Percentiles rank a stretch among this genome's conserved stretches.
Conservation (phyloP, 2,113 vertebrate species). For the Tenrec ecaudatus region DNA sequence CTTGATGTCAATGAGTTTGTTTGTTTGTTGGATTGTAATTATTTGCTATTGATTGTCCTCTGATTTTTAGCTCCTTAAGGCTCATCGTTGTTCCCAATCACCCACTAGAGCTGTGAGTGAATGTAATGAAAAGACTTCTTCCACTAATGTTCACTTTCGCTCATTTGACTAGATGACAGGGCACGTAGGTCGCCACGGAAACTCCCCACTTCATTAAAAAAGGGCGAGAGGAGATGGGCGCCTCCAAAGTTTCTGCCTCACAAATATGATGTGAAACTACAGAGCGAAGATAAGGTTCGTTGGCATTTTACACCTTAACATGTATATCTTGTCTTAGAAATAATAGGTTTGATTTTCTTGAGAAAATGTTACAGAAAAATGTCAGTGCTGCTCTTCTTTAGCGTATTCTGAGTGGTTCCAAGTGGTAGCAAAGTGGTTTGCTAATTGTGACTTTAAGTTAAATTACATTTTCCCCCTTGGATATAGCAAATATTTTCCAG, state of each 20-base stretch:
- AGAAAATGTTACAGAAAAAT: constrained; percentile 23
- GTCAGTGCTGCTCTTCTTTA: neutral
- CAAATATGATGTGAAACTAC: constrained; percentile 97
- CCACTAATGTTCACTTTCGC: constrained; percentile 53
- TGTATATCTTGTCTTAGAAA: neutral
- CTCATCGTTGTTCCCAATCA: no score
- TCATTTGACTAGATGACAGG: constrained; percentile 90
- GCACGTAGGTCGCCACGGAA: constrained; percentile 97
- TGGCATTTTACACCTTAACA: neutral
- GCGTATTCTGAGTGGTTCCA: constrained; percentile 24
- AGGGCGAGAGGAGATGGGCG: constrained; percentile 96
- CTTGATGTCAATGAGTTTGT: no score
- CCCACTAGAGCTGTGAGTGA: neutral
- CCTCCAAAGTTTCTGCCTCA: constrained; percentile 98
- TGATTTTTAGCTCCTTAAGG: no score
- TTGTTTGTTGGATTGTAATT: no score
- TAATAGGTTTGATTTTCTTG: constrained; percentile 14
- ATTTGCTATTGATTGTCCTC: no score
- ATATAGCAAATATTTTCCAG: neutral
- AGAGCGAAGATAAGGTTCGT: constrained; percentile 96
- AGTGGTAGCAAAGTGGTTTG: neutral
- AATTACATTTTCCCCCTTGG: constrained; percentile 19
- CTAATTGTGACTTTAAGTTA: constrained; percentile 22
- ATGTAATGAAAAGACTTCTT: constrained; percentile 22
- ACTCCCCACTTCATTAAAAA: constrained; percentile 94